phyloP scores from a whole-genome alignment of 2,888 invertebrate genomes.

The Nomada hirtipes region DNA sequence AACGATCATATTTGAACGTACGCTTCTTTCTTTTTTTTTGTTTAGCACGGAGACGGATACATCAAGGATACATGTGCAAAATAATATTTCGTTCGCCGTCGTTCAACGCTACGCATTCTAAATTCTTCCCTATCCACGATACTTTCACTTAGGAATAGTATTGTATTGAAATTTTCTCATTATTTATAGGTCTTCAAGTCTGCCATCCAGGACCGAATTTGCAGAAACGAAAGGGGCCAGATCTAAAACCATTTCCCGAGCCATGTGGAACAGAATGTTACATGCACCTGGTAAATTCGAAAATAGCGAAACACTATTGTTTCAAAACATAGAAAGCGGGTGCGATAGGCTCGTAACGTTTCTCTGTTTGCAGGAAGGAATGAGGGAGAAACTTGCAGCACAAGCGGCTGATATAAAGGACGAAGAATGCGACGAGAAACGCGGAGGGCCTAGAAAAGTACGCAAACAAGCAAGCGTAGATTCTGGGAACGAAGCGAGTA shows the following conservation, averaged over 20 bases:
- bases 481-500: conserved; percentile 97
- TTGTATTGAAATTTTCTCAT: conserved; percentile 28
- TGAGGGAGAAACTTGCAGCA: conserved; percentile 92
- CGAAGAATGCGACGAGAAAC: conserved; percentile 85
- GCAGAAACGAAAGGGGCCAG: conserved; percentile 94
- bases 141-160: conserved; percentile 22
- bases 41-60: conserved; percentile 76
- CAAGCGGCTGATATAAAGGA: conserved; percentile 86
- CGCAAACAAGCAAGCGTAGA: conserved; percentile 89
- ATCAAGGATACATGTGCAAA: conserved; percentile 74
- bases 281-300: conserved; percentile 90
- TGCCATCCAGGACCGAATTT: conserved; percentile 96
- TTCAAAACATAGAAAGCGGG: background rate
- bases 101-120: conserved; percentile 69
- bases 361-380: conserved; percentile 88
- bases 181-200: conserved; percentile 90
- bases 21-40: conserved; percentile 67
- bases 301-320: too few species aligned
- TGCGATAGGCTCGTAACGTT: background rate
- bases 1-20: conserved; percentile 67
- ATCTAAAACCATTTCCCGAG: conserved; percentile 93
- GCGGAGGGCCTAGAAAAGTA: conserved; percentile 85
- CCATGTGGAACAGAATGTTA: conserved; percentile 95
- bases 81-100: conserved; percentile 75
- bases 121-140: conserved; percentile 46